Base-by-base conservation (phyloP, 2,797 vertebrate genomes). In the Adrianichthys oophorus region DNA sequence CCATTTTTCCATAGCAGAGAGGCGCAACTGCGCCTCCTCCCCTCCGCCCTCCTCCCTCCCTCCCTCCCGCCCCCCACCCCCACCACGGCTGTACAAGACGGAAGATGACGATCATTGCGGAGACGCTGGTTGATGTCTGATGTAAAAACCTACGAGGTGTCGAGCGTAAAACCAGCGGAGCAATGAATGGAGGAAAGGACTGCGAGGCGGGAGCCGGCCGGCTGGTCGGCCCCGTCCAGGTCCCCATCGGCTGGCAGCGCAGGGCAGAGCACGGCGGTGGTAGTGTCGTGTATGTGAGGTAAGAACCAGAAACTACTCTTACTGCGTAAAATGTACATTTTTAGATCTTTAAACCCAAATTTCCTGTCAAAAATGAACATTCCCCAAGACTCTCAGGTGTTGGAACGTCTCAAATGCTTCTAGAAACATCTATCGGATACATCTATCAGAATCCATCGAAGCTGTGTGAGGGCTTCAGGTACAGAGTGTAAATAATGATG, bases 111-210 rank as follows among this genome's bases (percentile, higher is more conserved):
- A 86, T 75, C 92, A 88, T 87, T 84, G 85, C 79, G 80, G 87
- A 89, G 92, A 93, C 93, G 80, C 90, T 90, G 92, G 93, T 93
- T 91, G 85, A 87, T 82, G 95, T 93, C 91, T 98, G 93, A 97
- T 95, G 93, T 78, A 78, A 74, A 71, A 82, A 76, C 94, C 95
- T 89, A 59, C 88, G 91, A 93, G 93, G 93, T 91, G 91, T 94
- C 83, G 72, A 90, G 89, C 91, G 88, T 92, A 92, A 94, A 94
- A 90, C 92, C 92, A 91, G 81, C 48, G 78, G 93, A 95, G 97
- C 92, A 94, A 99, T 99, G 98, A 99, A 98, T 94, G 97, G 96
- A 90, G 96, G 94, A 92, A 98, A 97, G 91, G 95, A 96, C 84
- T 94, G 92, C 91, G 95, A 96, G 82, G 91, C 92, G 88, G 95